Base-by-base conservation (phyloP, 2,888 invertebrate genomes). In the Agriotes lineatus region DNA sequence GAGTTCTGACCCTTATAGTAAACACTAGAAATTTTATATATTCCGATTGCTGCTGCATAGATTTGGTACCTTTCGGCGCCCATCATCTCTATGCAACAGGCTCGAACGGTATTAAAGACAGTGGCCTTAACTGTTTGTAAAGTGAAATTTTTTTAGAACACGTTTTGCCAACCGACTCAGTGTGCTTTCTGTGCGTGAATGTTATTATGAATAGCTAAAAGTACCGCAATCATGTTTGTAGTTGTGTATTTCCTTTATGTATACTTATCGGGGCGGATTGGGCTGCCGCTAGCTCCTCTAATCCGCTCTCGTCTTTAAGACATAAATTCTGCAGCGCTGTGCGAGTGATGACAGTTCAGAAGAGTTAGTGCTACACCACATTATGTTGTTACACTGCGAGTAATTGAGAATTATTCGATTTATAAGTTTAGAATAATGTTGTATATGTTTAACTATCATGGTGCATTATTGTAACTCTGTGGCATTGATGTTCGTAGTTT, bases 341-440 rank as follows among this genome's bases (percentile, higher is more conserved):
- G 56, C 22, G 35, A 33, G 48, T 10, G 35, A 35, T n/a, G n/a
- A n/a, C 19, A 18, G 39, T 44, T 45, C 52, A n/a, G 30, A 64
- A 57, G 9, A 22, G 22, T 48, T 22, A 18, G 58, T 60, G n/a
- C n/a, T n/a, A n/a, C n/a, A n/a, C n/a, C n/a, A n/a, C n/a, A n/a
- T n/a, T n/a, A n/a, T n/a, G 45, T 67, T 61, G 56, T 61, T 61
- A 67, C 12, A 14, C 20, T 69, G 44, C 65, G 74, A 66, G 68
- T 74, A 74, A 74, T 74, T 72, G 14, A 69, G 71, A 72, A 74
- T 74, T 74, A 72, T 74, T 74, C 74, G 70, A 62, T 59, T 73
- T 61, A 50, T 60, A 61, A 69, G 52, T 70, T 71, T 68, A 67
- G 44, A 62, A 44, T 20, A 63, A 69, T 74, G 72, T 69, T 74